Evolutionary conservation across 2,888 invertebrate species (phyloP).

Genomic region (Zeuzera pyrina): DNA sequence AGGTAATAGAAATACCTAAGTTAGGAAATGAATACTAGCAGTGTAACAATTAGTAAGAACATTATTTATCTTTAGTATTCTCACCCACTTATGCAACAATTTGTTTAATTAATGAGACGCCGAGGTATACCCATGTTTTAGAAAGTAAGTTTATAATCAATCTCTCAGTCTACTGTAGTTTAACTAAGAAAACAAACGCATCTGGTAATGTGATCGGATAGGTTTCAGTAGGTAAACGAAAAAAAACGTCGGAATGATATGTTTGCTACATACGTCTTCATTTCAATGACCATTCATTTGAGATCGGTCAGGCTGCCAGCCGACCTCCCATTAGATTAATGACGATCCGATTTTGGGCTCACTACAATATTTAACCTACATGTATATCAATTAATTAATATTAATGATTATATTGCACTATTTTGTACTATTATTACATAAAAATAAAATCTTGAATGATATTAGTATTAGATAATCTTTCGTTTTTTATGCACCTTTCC

Average conservation of each 20-base stretch:
- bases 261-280: conserved; percentile 54
- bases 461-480: too few relatives aligned
- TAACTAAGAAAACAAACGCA: conserved; percentile 35
- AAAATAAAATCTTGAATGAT: too few relatives aligned
- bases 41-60: too few relatives aligned
- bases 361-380: too few relatives aligned
- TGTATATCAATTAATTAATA: not conserved
- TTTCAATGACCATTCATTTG: conserved; percentile 59
- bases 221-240: conserved; percentile 30
- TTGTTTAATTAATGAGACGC: conserved; percentile 37
- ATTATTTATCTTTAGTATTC: too few relatives aligned
- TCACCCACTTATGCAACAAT: conserved; percentile 25
- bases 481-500: too few relatives aligned
- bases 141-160: conserved; percentile 35
- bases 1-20: too few relatives aligned
- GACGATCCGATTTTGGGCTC: conserved; percentile 38
- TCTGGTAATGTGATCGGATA: conserved; percentile 21
- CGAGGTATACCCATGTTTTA: conserved; percentile 31
- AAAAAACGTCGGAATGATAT: conserved; percentile 51
- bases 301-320: conserved; percentile 33
- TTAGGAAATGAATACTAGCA: too few relatives aligned
- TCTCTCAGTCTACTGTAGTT: conserved; percentile 24
- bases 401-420: too few relatives aligned
- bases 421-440: too few relatives aligned
- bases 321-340: conserved; percentile 41